Evolutionary conservation across 1,140 invertebrate genomes (phyloP), one percentile per base, ranked within the genome.

Genomic region (Caenorhabditis briggsae): DNA sequence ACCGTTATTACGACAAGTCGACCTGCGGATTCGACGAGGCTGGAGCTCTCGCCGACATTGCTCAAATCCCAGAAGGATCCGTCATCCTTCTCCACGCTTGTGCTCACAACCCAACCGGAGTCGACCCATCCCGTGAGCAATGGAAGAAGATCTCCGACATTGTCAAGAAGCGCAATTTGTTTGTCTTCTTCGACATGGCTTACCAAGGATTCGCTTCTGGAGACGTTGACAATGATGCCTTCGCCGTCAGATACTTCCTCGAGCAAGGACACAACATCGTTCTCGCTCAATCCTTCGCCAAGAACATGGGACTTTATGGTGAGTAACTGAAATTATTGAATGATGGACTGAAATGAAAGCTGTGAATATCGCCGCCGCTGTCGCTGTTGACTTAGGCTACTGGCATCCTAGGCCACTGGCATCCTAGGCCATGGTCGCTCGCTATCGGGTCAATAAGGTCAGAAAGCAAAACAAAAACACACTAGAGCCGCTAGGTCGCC

Each of bases 121-220:
- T 99, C 50, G 94, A 94, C 89, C 94, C 94, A 61, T 93, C 90
- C 85, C 94, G 95, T 20, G 96, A 97, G 89, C 96, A 99, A 93
- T 99, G 98, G 98, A 94, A 94, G 89, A 95, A 95, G 93, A 94
- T 96, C 55, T 95, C 95, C 64, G 94, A 96, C 92, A 91, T 96
- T 1, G 95, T 97, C 25, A 97, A 93, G 90, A 90, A 93, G 74
- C 92, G 93, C 23, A 95, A 97, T 83, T 93, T 99, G 5, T 97
- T 96, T 92, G 96, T 97, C n/a, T 99, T 96, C 94, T 98, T 99
- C 93, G 98, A 99, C 93, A 98, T 98, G 96, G 98, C 98, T 41
- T 99, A 99, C 94, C 98, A 99, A 94, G 97, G 97, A 18, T 93
- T 93, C 91, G 94, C 95, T 89, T 93, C 93, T 94, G 96, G 98